A percentile compares a stretch with the other conserved stretches of the same genome.
Conservation (phyloP, 2,888 invertebrate genomes). For the Nipponacmea schrenckii region DNA sequence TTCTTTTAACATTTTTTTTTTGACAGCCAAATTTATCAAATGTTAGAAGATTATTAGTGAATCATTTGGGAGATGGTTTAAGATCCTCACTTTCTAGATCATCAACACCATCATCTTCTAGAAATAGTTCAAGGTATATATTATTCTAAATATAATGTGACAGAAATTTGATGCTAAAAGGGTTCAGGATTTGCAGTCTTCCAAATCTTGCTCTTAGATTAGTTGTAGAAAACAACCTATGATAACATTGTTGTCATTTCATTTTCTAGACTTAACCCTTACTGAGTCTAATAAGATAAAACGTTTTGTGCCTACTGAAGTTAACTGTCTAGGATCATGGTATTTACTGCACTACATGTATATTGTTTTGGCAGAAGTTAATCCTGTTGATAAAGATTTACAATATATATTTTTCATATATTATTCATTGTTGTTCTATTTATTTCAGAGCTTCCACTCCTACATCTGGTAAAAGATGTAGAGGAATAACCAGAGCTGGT, state of each 20-base stretch:
- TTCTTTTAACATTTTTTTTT: background rate
- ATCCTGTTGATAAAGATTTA: background rate
- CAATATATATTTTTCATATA: background rate
- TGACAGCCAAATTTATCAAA: slow-evolving; percentile 3
- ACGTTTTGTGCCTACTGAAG: no score
- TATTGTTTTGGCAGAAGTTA: background rate
- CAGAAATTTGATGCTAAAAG: background rate
- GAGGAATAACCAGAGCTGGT: slow-evolving; percentile 47
- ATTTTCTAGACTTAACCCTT: no score
- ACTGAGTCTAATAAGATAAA: no score
- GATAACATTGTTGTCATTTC: background rate
- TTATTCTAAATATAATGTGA: background rate
- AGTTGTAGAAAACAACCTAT: no score
- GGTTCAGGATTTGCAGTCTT: no score
- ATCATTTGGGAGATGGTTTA: slow-evolving; percentile 12
- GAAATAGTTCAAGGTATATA: background rate
- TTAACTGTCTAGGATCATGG: no score
- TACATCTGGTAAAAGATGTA: slow-evolving; percentile 43
- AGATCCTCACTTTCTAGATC: slow-evolving; percentile 5
- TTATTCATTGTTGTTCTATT: background rate
- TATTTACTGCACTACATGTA: no score
- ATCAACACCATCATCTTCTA: slow-evolving; percentile 14
- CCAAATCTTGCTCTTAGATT: no score
- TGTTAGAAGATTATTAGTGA: slow-evolving; percentile 16
- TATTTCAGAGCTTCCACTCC: slow-evolving; percentile 44